Percentiles rank a stretch among this genome's conserved stretches.
Conservation (phyloP, 2,888 invertebrate species). For the Ferrisia virgata region DNA sequence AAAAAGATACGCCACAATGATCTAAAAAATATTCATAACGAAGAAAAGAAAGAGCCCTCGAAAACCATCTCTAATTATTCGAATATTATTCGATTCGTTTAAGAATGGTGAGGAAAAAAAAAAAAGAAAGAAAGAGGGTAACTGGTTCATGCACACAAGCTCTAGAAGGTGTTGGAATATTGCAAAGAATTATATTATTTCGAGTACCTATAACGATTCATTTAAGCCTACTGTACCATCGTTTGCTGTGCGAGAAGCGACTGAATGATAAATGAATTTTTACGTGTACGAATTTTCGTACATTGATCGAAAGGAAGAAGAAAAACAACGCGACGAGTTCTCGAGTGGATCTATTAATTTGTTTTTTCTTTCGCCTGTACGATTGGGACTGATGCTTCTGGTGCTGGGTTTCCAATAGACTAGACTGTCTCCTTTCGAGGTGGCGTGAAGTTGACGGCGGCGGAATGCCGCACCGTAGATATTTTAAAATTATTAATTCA, state of each 20-base stretch:
- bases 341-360: conserved; percentile 30
- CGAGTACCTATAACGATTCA: neutral
- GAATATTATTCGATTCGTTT: neutral
- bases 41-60: neutral
- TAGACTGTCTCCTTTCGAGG: neutral
- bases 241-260: neutral
- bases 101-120: too few relatives aligned
- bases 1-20: neutral
- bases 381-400: too few relatives aligned
- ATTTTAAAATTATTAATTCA: neutral
- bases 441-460: neutral
- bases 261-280: conserved; percentile 1
- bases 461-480: neutral
- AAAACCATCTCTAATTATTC: neutral
- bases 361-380: neutral
- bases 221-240: too few relatives aligned
- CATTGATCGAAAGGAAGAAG: neutral
- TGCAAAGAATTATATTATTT: neutral
- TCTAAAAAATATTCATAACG: neutral
- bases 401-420: neutral
- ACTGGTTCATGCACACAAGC: neutral
- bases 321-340: conserved; percentile 8
- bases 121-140: neutral
- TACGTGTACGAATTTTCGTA: neutral
- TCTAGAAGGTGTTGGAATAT: neutral